Conservation (phyloP, 2,888 invertebrate species). For the Ethmia dodecea region DNA sequence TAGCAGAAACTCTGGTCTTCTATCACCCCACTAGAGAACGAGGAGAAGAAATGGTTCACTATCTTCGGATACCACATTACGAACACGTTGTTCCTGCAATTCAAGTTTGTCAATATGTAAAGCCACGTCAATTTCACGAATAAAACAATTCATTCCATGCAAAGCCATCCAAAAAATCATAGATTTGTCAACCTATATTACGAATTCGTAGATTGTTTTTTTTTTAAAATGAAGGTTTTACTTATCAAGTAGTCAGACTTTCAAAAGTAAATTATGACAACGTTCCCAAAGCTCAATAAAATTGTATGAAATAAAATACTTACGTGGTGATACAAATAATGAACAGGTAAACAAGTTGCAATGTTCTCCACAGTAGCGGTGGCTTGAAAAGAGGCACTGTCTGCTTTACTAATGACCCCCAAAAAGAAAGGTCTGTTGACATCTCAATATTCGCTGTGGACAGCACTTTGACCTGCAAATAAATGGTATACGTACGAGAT, state of each 20-base stretch:
- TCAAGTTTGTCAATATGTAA: background rate
- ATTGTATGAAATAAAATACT: slow-evolving; percentile 24
- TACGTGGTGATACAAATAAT: slow-evolving; percentile 79
- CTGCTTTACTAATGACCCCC: slow-evolving; percentile 60
- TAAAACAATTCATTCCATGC: no score
- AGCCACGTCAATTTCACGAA: no score
- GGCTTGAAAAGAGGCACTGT: slow-evolving; percentile 68
- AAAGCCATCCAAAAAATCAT: background rate
- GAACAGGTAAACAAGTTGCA: slow-evolving; percentile 71
- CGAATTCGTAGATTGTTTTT: background rate
- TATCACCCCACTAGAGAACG: slow-evolving; percentile 14
- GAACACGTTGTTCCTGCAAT: no score
- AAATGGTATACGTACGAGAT: background rate
- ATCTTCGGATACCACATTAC: no score
- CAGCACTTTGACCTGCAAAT: slow-evolving; percentile 37
- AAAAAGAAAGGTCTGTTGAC: slow-evolving; percentile 21
- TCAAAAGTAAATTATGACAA: background rate
- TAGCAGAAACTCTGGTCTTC: slow-evolving; percentile 35
- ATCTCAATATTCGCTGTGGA: slow-evolving; percentile 6
- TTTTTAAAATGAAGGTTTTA: no score
- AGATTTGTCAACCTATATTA: background rate
- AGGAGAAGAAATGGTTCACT: no score
- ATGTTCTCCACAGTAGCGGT: slow-evolving; percentile 67
- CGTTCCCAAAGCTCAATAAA: background rate
- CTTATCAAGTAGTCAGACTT: background rate